A percentile compares a stretch with the other conserved stretches of the same genome.
phyloP scores from a whole-genome alignment of 2,797 vertebrate species.

The Naso thynnoides region DNA sequence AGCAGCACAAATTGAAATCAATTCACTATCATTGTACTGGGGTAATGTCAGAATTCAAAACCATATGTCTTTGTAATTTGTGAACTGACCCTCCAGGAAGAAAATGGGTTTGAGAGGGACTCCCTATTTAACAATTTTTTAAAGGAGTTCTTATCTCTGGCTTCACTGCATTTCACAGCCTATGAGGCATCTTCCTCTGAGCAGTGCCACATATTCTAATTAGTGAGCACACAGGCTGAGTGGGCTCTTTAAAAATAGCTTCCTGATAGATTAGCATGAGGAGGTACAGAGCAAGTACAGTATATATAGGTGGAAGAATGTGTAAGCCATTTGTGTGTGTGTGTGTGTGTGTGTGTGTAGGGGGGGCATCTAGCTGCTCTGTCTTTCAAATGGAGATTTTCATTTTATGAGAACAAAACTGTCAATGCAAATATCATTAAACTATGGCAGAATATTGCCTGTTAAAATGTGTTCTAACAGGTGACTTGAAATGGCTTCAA shows the following conservation, averaged over 20 bases:
- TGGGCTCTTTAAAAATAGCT: conserved; percentile 64
- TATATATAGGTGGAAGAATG: conserved; percentile 22
- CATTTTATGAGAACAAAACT: conserved; percentile 23
- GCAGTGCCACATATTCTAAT: conserved; percentile 64
- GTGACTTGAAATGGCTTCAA: conserved; percentile 44
- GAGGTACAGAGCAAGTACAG: conserved; percentile 37
- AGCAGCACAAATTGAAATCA: background rate
- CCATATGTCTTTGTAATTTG: background rate
- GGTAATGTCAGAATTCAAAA: background rate
- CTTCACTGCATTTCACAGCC: conserved; percentile 44
- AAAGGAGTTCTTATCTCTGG: conserved; percentile 36
- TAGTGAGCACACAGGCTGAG: conserved; percentile 56
- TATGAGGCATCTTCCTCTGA: conserved; percentile 56
- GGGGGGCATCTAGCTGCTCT: background rate
- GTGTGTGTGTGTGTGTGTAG: too few species aligned
- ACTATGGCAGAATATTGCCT: background rate
- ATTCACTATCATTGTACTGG: background rate
- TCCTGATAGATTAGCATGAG: conserved; percentile 43
- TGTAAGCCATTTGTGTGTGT: conserved; percentile 18
- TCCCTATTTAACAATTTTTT: conserved; percentile 43
- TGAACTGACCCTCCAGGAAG: conserved; percentile 1
- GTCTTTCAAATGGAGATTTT: conserved; percentile 4
- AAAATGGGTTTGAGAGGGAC: conserved; percentile 25
- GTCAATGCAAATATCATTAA: conserved; percentile 28
- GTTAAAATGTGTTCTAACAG: conserved; percentile 41